Conservation (phyloP, 2,797 vertebrate species). For the Anguilla anguilla region DNA sequence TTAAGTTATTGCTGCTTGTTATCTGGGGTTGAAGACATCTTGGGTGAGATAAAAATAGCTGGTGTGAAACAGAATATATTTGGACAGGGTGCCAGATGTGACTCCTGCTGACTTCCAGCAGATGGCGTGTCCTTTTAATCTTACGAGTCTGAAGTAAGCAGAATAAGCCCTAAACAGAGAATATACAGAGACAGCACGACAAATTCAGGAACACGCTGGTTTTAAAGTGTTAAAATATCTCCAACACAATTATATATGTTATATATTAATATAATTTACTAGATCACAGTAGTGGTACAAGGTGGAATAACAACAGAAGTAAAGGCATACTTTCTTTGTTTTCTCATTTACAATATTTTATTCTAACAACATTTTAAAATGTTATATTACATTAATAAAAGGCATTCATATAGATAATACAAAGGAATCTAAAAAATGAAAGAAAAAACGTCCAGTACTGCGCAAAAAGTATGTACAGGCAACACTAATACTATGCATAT, state of each 20-base stretch:
- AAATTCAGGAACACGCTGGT: background rate
- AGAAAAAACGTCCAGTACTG: conserved; percentile 34
- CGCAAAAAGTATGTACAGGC: conserved; percentile 52
- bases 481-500: conserved; percentile 40
- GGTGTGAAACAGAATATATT: background rate
- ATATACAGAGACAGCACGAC: background rate
- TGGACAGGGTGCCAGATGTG: background rate
- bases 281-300: background rate
- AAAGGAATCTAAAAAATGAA: conserved; percentile 35
- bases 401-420: conserved; percentile 32
- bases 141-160: background rate
- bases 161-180: background rate
- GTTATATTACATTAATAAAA: conserved; percentile 22
- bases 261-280: too few relatives aligned
- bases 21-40: conserved; percentile 5
- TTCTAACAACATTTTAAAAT: conserved; percentile 19
- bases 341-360: conserved; percentile 30
- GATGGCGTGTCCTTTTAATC: background rate
- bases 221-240: background rate
- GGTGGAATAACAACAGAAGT: background rate
- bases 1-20: background rate
- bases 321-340: conserved; percentile 19
- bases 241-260: background rate
- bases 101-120: background rate
- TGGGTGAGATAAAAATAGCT: conserved; percentile 16